Evolutionary conservation across 2,797 vertebrate species (phyloP), one percentile per base, ranked within the genome.

Genomic region (Amblyopsis hoosieri): DNA sequence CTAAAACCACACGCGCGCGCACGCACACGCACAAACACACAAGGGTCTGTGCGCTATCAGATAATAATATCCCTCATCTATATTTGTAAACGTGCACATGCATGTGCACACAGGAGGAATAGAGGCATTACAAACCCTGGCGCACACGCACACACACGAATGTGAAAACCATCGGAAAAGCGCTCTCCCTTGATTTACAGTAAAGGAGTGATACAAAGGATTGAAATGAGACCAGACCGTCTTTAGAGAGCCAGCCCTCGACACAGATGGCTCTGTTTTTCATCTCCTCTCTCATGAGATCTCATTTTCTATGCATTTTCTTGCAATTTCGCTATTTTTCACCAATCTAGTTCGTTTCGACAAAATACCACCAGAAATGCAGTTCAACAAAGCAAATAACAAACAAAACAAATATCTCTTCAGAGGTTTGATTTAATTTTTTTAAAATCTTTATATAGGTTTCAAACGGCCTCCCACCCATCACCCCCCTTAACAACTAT

Each of bases 181-280:
- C 10, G 67, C 56, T 76, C 66, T 74, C 66, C 49, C 66, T 70
- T 87, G 82, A 85, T 90, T 89, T 88, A 86, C 83, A 77, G 86
- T 87, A 83, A 85, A 86, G 78, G 76, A 89, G 75, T 68, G 84
- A 85, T 88, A 83, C 80, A 87, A 83, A 85, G 76, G 83, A 80
- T 71, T 81, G 87, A 91, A 89, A 88, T 62, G 83, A 84, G 84
- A 87, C 76, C 89, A 87, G 82, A 83, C 75, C 64, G 80, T 88
- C 86, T 89, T 86, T 19, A 72, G 86, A 88, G 87, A 87, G 85
- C 84, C 87, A 89, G 78, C 85, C 83, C 87, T 85, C 81, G 45
- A 84, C 82, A 52, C 86, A 90, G 86, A 90, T 91, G 88, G 87
- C 84, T 90, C 85, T 90, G 88, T 90, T 88, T 89, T 90, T 90